Evolutionary conservation across 2,113 vertebrate genomes (phyloP).

Genomic region (Microtus pennsylvanicus): DNA sequence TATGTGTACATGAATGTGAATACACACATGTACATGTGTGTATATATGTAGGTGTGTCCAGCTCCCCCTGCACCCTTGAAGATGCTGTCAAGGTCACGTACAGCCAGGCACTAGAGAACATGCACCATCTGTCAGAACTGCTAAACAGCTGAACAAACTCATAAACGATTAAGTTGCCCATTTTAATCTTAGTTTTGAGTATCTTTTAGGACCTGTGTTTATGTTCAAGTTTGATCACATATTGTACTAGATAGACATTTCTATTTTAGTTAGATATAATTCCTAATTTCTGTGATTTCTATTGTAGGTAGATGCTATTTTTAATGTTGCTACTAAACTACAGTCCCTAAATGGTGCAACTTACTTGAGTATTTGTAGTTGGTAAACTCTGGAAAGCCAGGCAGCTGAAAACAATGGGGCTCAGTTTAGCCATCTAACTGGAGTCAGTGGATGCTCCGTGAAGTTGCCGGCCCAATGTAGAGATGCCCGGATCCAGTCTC

Average conservation of each 20-base stretch:
- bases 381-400: not conserved
- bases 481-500: not conserved
- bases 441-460: not conserved
- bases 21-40: rapidly evolving
- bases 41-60: not conserved
- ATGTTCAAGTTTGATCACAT: not conserved
- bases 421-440: not conserved
- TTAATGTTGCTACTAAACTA: not conserved
- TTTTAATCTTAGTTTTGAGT: not conserved
- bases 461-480: not conserved
- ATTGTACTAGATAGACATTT: not conserved
- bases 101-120: rapidly evolving
- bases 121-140: not conserved
- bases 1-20: not conserved
- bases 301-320: not conserved
- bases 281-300: not conserved
- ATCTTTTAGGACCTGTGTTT: not conserved
- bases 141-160: not conserved
- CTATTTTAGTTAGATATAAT: not conserved
- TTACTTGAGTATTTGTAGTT: not conserved
- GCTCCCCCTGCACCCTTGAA: rapidly evolving
- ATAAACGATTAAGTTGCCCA: not conserved
- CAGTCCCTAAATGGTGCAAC: not conserved
- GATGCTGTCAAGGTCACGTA: not conserved
- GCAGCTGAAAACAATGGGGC: not conserved